Evolutionary conservation across 2,113 vertebrate species (phyloP).

Genomic region (Apistogramma diplotaenia): DNA sequence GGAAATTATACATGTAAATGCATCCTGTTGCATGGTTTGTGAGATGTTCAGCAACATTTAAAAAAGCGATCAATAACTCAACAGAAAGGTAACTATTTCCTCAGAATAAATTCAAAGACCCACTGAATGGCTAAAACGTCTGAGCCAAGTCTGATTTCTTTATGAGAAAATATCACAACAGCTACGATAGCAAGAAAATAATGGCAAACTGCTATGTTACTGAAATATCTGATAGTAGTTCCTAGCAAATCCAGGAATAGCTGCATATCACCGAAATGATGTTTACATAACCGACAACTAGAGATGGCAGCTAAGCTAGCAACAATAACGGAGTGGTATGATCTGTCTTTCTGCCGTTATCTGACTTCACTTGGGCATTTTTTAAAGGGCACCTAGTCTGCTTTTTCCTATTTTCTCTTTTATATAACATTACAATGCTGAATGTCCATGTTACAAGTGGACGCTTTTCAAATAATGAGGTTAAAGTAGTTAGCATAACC

Average conservation of each 20-base stretch:
- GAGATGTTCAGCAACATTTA: background rate
- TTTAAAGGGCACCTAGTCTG: background rate
- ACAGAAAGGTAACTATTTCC: background rate
- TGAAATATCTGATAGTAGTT: background rate
- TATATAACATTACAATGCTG: background rate
- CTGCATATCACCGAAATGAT: background rate
- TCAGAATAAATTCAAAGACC: background rate
- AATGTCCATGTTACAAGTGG: background rate
- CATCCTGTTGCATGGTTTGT: background rate
- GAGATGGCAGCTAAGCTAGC: background rate
- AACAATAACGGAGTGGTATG: background rate
- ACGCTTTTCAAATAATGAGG: background rate
- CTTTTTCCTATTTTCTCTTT: background rate
- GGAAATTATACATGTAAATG: background rate
- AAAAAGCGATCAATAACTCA: background rate
- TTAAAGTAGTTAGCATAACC: background rate
- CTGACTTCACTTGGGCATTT: background rate
- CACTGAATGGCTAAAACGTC: background rate
- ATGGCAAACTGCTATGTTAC: background rate
- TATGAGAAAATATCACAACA: background rate
- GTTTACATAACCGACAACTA: background rate
- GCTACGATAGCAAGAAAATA: background rate
- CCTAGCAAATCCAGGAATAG: background rate
- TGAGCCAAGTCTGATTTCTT: background rate
- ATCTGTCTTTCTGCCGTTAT: background rate